Evolutionary conservation across 2,888 invertebrate genomes (phyloP), one percentile per base, ranked within the genome.

Genomic region (Chironomus riparius): DNA sequence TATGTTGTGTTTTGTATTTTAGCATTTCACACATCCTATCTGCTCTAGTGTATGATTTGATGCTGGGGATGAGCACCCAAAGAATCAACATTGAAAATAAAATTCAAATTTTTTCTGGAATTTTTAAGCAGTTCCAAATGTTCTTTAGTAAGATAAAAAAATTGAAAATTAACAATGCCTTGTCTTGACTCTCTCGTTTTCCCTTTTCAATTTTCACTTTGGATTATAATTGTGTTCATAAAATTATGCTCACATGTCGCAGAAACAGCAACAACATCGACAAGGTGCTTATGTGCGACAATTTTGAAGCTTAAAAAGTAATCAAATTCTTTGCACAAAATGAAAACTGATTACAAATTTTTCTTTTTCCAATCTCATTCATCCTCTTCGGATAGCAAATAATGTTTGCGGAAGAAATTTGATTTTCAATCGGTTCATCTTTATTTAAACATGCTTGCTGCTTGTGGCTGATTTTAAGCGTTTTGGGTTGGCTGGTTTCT

Each of bases 351-450:
- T 65, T 24, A 65, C 65, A 65, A 21, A n/a, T 62, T 62, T 62
- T 65, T 22, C 12, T 50, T 18, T 15, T 6, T 7, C 15, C 15
- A 56, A 15, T 65, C 65, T 56, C 50, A 15, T 6, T 56, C 18
- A 56, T 56, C 56, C 56, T 56, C 56, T 56, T 56, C 18, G 3
- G 15, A 18, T 56, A 56, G 56, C 56, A 56, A 56, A 56, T 56
- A 56, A 65, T 65, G 24, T 65, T 65, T 65, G 65, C 24, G 65
- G 65, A 65, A 65, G 65, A 65, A 65, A 65, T 65, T 65, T 12
- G 24, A 65, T 65, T 65, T 65, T 65, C 24, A 65, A 65, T 65
- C 24, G 12, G 21, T n/a, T n/a, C n/a, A n/a, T n/a, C 24, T 24
- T 65, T 24, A 4, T 56, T 5, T n/a, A 1, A 28, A 1, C 10